Evolutionary conservation across 2,888 invertebrate genomes (phyloP).

Genomic region (Trichogramma dendrolimi): DNA sequence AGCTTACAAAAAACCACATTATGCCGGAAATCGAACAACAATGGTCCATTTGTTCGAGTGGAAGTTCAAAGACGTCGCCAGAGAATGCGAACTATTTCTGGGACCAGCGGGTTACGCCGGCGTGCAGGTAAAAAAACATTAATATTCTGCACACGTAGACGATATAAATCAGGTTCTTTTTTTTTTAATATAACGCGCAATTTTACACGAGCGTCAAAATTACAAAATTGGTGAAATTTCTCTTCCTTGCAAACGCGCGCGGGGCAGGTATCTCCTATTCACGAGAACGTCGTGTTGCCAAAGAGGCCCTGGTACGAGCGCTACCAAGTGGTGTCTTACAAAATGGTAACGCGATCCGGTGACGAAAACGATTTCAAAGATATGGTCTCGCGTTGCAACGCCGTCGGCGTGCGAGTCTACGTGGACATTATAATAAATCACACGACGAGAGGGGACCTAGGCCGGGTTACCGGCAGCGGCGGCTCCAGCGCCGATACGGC

Average conservation of each 20-base stretch:
- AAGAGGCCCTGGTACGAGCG: slow-evolving; percentile 52
- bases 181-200: too few relatives aligned
- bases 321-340: slow-evolving; percentile 81
- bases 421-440: slow-evolving; percentile 73
- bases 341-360: slow-evolving; percentile 69
- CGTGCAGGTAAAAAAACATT: slow-evolving; percentile 58
- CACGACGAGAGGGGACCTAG: slow-evolving; percentile 61
- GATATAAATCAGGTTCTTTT: too few relatives aligned
- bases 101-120: slow-evolving; percentile 71
- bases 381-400: slow-evolving; percentile 60
- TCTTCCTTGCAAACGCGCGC: not conserved
- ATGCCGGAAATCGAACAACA: slow-evolving; percentile 57
- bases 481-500: slow-evolving; percentile 57
- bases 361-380: slow-evolving; percentile 64
- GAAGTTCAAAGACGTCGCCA: slow-evolving; percentile 77
- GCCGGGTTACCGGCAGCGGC: slow-evolving; percentile 56
- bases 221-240: too few relatives aligned
- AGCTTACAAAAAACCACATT: slow-evolving; percentile 58
- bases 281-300: slow-evolving; percentile 54
- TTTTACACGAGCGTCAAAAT: too few relatives aligned
- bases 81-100: slow-evolving; percentile 74
- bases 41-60: slow-evolving; percentile 79
- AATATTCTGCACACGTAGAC: too few relatives aligned
- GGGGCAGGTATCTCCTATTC: slow-evolving; percentile 57
- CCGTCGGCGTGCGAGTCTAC: slow-evolving; percentile 57